A percentile compares a stretch with the other conserved stretches of the same genome.
Conservation (phyloP, 2,888 invertebrate genomes). For the Oegoconia quadripuncta region DNA sequence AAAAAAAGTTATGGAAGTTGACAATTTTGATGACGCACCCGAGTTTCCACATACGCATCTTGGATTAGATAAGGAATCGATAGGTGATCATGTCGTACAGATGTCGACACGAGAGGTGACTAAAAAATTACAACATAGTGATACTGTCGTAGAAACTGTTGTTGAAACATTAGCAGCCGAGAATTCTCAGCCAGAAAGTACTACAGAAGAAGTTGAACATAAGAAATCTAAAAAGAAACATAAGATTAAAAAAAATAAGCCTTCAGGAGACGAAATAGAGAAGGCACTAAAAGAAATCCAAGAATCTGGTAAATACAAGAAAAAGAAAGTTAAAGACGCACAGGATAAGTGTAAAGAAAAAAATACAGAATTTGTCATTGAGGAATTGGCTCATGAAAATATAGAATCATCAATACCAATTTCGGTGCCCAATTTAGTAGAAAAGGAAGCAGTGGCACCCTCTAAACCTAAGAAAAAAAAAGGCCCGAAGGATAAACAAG, state of each 20-base stretch:
- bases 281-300: conserved; percentile 70
- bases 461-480: conserved; percentile 42
- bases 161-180: conserved; percentile 32
- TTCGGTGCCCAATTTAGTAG: not conserved
- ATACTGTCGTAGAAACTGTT: conserved; percentile 45
- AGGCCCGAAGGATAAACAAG: conserved; percentile 28
- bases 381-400: conserved; percentile 11
- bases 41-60: conserved; percentile 25
- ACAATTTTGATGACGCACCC: conserved; percentile 57
- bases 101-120: conserved; percentile 29
- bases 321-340: conserved; percentile 49
- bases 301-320: conserved; percentile 53
- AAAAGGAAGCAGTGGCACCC: conserved; percentile 20
- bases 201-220: conserved; percentile 31
- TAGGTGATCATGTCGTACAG: conserved; percentile 17
- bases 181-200: conserved; percentile 24
- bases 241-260: conserved; percentile 56
- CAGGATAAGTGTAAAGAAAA: conserved; percentile 41
- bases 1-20: conserved; percentile 63
- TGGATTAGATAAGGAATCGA: conserved; percentile 9
- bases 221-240: conserved; percentile 63
- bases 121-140: conserved; percentile 53
- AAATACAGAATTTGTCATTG: conserved; percentile 4
- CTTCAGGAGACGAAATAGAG: conserved; percentile 60
- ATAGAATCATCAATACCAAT: conserved; percentile 14